Evolutionary conservation across 2,797 vertebrate genomes (phyloP), one percentile per base, ranked within the genome.

Genomic region (Emydoidea blandingii): DNA sequence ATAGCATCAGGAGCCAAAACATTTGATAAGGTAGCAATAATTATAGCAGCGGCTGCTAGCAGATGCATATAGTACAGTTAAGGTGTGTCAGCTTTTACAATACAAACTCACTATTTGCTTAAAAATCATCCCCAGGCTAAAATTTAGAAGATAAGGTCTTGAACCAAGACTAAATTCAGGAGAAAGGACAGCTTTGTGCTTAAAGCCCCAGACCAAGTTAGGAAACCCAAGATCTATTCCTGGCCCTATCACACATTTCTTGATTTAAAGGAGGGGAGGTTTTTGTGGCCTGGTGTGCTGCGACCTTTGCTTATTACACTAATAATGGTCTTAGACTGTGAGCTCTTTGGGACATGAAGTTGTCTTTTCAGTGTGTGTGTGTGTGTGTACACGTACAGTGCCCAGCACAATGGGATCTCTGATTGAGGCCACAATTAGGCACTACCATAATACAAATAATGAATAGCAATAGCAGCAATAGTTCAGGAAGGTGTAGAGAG

Each of bases 51-150:
- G 7, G 79, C 53, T 80, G 50, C 53, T 47, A 83, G 44, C 44
- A 88, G 91, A 78, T 34, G 34, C 57, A 47, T 79, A 44, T 74
- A 86, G 47, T 16, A n/a, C 1, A 83, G 80, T 50, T 74, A n/a
- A 79, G 82, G 91, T 65, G 96, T 87, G 95, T 72, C 95, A 90
- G 2, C 85, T 89, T 96, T 92, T 91, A 91, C 72, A 88, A 2
- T 31, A 16, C n/a, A 29, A 23, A 14, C n/a, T 57, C 84, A 41
- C 49, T 72, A 41, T 62, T 87, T 86, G 47, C 50, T 92, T 91
- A 92, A 72, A 93, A 86, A 85, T 90, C 56, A 0, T 85, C 62
- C 79, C 82, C 90, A 74, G 89, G 88, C 90, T 74, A 62, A 81
- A 83, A 83, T 52, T 94, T 85, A 92, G 27, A 81, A 86, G 83